These are phyloP conservation scores for Chironomus tepperi DNA, from an alignment of 1,140 invertebrate species.

Conservation along the genomic window DNA sequence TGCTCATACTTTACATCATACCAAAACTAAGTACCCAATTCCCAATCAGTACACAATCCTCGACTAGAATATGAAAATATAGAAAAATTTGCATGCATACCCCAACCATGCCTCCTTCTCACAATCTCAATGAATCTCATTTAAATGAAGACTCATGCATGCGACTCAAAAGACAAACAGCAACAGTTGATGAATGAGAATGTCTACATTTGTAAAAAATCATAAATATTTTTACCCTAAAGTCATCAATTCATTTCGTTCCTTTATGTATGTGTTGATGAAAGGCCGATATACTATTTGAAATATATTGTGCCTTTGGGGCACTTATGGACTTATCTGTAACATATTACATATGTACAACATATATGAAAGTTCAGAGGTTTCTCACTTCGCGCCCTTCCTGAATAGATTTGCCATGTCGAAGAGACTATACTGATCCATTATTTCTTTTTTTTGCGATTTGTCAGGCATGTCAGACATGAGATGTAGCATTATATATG, in stretches of 20 bases:
- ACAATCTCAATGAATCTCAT: too few relatives aligned
- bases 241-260: neutral
- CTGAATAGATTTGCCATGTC: neutral
- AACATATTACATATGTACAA: neutral
- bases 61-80: too few relatives aligned
- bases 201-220: neutral
- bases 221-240: neutral
- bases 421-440: neutral
- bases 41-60: too few relatives aligned
- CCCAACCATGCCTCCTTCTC: too few relatives aligned
- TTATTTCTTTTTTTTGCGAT: too few relatives aligned
- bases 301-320: neutral
- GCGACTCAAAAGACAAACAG: too few relatives aligned
- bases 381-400: constrained; percentile 1
- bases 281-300: neutral
- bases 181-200: neutral
- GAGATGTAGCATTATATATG: neutral
- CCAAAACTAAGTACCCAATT: too few relatives aligned
- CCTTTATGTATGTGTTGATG: neutral
- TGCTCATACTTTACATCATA: too few relatives aligned
- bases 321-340: neutral
- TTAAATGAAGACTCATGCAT: too few relatives aligned
- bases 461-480: neutral
- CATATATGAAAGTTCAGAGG: neutral
- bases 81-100: too few relatives aligned